Evolutionary conservation across 2,888 invertebrate genomes (phyloP), one percentile per base, ranked within the genome.

Genomic region (Rhaphigaster nebulosa): DNA sequence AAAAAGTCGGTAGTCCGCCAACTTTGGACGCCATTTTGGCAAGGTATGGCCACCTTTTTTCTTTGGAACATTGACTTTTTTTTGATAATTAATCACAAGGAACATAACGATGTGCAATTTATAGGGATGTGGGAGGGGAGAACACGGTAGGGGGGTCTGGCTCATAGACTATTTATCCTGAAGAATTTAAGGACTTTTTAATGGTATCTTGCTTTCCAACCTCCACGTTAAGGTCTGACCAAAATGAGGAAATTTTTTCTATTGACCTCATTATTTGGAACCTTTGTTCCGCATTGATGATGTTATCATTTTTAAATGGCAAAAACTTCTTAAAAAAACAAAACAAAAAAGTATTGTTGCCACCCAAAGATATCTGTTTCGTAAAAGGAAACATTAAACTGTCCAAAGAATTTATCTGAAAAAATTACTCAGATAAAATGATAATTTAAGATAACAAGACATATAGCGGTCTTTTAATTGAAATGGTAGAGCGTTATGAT

Each of bases 341-440:
- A 13, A 76, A 76, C 20, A 76, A 20, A 38, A 20, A 34, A 20
- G 1, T 10, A 1, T 29, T 76, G 34, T 76, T 76, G 34, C 20
- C 70, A 34, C 1, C 70, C 70, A 8, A 38, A 38, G 70, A 20
- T 76, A 76, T 76, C 70, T 76, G 20, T 76, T 76, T 76, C 65
- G 65, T 65, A 65, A 65, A 76, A 76, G 70, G 70, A 76, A 76
- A 76, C 70, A 76, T 76, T 76, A 38, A 76, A 76, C 70, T 20
- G 8, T 38, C 38, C 38, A 34, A 38, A 20, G 70, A 76, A 76
- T 76, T 38, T 38, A 38, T 76, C 70, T 76, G 20, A 76, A 10
- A 65, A 65, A 65, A 76, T 8, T 20, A 8, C 1, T 10, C 6
- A 8, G 70, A 76, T 76, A 76, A 38, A 76, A 76, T 6, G 38